phyloP scores from a whole-genome alignment of 1,140 invertebrate species.

The Nautilus pompilius region DNA sequence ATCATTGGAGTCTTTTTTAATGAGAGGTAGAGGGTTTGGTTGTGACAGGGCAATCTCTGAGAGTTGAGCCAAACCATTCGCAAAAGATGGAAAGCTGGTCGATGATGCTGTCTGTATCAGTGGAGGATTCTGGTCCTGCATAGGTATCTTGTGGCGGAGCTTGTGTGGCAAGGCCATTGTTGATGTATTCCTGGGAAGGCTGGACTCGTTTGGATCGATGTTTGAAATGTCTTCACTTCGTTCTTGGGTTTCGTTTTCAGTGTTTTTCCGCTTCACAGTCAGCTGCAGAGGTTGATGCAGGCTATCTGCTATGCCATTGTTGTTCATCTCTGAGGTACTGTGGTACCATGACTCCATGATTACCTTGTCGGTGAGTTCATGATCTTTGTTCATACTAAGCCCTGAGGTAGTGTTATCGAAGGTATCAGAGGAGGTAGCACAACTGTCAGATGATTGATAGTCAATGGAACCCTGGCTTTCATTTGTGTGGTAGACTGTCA shows the following conservation, averaged over 20 bases:
- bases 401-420: neutral
- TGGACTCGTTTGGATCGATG: neutral
- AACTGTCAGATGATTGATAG: neutral
- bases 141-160: slow-evolving; percentile 36
- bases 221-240: neutral
- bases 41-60: slow-evolving; percentile 44
- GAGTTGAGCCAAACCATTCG: slow-evolving; percentile 43
- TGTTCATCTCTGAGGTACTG: slow-evolving; percentile 12
- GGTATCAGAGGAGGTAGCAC: neutral
- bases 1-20: slow-evolving; percentile 21
- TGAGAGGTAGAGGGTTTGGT: slow-evolving; percentile 25
- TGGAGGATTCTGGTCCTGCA: slow-evolving; percentile 3
- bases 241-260: neutral
- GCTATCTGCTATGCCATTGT: slow-evolving; percentile 15
- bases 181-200: slow-evolving; percentile 17
- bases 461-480: neutral
- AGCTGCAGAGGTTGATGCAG: slow-evolving; percentile 25
- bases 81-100: slow-evolving; percentile 13
- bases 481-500: neutral
- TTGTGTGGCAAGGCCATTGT: slow-evolving; percentile 37
- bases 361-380: neutral
- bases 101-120: neutral
- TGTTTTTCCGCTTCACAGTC: slow-evolving; percentile 9
- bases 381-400: neutral
- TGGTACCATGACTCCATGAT: neutral